Evolutionary conservation across 1,140 invertebrate genomes (phyloP).

Genomic region (Andrena cerasifolii): DNA sequence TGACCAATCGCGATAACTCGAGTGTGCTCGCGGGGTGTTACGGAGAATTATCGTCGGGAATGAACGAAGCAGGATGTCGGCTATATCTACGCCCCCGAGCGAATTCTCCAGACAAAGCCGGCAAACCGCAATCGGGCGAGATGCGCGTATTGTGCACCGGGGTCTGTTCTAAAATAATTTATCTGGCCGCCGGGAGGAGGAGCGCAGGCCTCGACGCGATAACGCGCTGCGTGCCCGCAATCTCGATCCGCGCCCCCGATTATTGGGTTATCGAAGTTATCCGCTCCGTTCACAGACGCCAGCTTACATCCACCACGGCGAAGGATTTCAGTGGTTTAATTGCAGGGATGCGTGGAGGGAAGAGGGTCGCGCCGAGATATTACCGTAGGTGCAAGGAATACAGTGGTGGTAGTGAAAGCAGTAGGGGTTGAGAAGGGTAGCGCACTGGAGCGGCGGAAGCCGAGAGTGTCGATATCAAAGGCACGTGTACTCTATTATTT

Average conservation of each 20-base stretch:
- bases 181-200: constrained; percentile 41
- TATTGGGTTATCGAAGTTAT: constrained; percentile 66
- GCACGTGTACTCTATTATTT: too few species aligned
- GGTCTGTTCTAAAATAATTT: constrained; percentile 65
- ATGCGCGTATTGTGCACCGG: constrained; percentile 59
- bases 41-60: constrained; percentile 62
- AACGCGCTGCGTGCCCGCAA: constrained; percentile 47
- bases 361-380: not conserved
- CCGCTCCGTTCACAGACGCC: constrained; percentile 18
- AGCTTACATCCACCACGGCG: constrained; percentile 8
- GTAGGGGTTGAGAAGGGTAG: too few species aligned
- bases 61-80: constrained; percentile 72
- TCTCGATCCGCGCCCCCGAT: constrained; percentile 46
- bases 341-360: constrained; percentile 1
- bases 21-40: constrained; percentile 50
- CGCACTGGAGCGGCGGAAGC: too few species aligned
- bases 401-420: too few species aligned
- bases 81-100: constrained; percentile 71
- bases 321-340: constrained; percentile 33
- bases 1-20: constrained; percentile 68
- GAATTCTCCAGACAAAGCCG: constrained; percentile 69
- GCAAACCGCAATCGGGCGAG: constrained; percentile 61
- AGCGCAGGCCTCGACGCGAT: constrained; percentile 29
- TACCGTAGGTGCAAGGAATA: not conserved
- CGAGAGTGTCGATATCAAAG: too few species aligned